phyloP scores from a whole-genome alignment of 1,140 invertebrate genomes.

The Listronotus oregonensis region DNA sequence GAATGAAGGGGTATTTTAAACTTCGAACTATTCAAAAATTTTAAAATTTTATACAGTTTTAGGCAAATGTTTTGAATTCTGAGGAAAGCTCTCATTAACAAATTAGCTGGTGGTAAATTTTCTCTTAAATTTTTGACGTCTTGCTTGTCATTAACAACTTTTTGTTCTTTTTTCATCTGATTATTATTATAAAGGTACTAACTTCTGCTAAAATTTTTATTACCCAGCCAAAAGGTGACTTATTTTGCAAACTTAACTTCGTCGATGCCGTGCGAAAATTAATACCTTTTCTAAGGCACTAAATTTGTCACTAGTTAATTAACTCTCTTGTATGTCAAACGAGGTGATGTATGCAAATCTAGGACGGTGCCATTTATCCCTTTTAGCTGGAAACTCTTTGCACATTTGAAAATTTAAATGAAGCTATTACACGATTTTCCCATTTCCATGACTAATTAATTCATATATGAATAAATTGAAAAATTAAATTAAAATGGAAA shows the following conservation, averaged over 20 bases:
- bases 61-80: too few relatives aligned
- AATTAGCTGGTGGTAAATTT: too few relatives aligned
- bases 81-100: too few relatives aligned
- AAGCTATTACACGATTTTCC: constrained; percentile 33
- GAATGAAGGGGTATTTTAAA: too few relatives aligned
- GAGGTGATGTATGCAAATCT: constrained; percentile 31
- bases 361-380: constrained; percentile 26
- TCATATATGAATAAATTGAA: constrained; percentile 30
- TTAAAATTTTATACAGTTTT: too few relatives aligned
- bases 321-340: constrained; percentile 29
- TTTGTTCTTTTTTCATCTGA: too few relatives aligned
- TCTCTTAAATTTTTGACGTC: too few relatives aligned
- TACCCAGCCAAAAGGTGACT: too few relatives aligned
- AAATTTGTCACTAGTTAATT: constrained; percentile 23
- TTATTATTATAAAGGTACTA: too few relatives aligned
- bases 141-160: too few relatives aligned
- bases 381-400: constrained; percentile 27
- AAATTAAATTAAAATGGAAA: constrained; percentile 12
- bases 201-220: too few relatives aligned
- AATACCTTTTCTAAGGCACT: constrained; percentile 2
- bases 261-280: neutral
- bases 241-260: neutral
- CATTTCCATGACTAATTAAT: constrained; percentile 29
- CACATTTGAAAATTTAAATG: constrained; percentile 33
- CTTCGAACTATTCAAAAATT: too few relatives aligned